Percentiles rank a stretch among this genome's conserved stretches.
Evolutionary conservation across 1,140 invertebrate genomes (phyloP).

Genomic region (Yoshiicerus persimilis): DNA sequence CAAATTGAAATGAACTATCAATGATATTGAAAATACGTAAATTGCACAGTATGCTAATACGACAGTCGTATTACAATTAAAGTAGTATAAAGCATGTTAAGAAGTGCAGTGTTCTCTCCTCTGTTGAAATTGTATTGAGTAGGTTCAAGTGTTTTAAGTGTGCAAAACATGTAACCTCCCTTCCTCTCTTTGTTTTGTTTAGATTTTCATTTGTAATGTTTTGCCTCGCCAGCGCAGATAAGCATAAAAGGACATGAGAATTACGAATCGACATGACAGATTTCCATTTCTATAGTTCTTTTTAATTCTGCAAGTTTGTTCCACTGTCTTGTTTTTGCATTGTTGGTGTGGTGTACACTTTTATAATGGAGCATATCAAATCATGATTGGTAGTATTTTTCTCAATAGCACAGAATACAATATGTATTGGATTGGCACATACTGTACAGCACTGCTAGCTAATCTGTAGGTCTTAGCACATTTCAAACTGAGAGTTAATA

Average conservation of each 20-base stretch:
- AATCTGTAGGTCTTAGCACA: too few species aligned
- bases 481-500: too few species aligned
- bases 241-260: slow-evolving; percentile 15
- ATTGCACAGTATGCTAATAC: not conserved
- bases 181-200: slow-evolving; percentile 6
- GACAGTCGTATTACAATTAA: not conserved
- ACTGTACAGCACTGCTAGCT: too few species aligned
- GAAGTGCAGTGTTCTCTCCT: not conserved
- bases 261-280: slow-evolving; percentile 5
- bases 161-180: not conserved
- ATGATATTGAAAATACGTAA: not conserved
- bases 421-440: not conserved
- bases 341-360: not conserved
- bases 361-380: not conserved
- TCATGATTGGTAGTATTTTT: not conserved
- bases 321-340: not conserved
- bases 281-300: not conserved
- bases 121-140: not conserved
- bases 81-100: not conserved
- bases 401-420: not conserved
- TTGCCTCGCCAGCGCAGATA: slow-evolving; percentile 9
- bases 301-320: not conserved
- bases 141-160: not conserved
- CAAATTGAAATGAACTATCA: not conserved
- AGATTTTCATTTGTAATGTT: not conserved